phyloP scores from a whole-genome alignment of 2,888 invertebrate genomes.

The Nemotelus nigrinus region DNA sequence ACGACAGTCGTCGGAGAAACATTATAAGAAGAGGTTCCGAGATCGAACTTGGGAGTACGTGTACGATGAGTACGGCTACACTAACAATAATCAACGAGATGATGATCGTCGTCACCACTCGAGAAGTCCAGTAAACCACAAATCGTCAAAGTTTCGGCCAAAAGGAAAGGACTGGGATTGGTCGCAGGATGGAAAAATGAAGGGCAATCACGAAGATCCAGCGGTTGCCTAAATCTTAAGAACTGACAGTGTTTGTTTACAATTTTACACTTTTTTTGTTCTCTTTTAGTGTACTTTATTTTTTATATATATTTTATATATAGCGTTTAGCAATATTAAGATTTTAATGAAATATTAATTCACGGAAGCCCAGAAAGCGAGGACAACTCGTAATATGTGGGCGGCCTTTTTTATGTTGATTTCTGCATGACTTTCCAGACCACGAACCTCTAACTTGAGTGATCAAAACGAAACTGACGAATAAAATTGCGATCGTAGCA shows the following conservation, averaged over 20 bases:
- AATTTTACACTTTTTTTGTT: conserved; percentile 7
- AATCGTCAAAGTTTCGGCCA: conserved; percentile 74
- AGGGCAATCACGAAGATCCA: conserved; percentile 50
- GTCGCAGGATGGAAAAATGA: conserved; percentile 62
- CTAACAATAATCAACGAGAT: conserved; percentile 41
- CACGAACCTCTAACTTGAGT: too few relatives aligned
- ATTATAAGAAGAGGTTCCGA: conserved; percentile 88
- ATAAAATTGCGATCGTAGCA: too few relatives aligned
- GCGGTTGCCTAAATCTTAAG: conserved; percentile 41
- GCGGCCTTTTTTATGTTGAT: too few relatives aligned
- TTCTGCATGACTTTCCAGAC: too few relatives aligned
- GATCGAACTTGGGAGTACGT: conserved; percentile 76
- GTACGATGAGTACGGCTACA: conserved; percentile 60
- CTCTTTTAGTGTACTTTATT: neutral
- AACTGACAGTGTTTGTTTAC: neutral
- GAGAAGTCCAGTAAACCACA: conserved; percentile 64
- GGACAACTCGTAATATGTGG: too few relatives aligned
- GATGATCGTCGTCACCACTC: conserved; percentile 39
- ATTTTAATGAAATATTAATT: too few relatives aligned
- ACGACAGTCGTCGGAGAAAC: conserved; percentile 70
- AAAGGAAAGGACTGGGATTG: conserved; percentile 81
- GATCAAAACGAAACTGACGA: too few relatives aligned
- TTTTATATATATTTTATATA: conserved; percentile 12
- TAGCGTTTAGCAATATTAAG: neutral
- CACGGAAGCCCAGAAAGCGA: too few relatives aligned